A percentile compares a stretch with the other conserved stretches of the same genome.
These are phyloP conservation scores for Drosophila bocqueti DNA, from an alignment of 1,140 invertebrate species.

Conservation along the genomic window DNA sequence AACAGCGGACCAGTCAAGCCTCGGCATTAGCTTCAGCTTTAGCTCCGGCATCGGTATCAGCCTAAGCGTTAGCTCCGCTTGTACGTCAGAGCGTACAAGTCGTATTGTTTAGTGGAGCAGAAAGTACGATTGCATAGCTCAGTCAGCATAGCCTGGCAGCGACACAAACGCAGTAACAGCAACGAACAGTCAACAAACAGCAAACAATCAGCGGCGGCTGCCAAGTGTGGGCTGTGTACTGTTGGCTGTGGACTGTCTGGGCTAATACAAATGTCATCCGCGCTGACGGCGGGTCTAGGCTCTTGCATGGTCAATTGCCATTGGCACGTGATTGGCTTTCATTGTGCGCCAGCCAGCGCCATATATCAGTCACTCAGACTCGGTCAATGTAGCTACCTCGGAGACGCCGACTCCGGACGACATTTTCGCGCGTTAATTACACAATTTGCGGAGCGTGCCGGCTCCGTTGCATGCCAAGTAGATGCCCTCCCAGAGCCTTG, in stretches of 20 bases:
- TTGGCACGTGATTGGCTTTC: constrained; percentile 77
- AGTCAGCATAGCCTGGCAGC: not conserved
- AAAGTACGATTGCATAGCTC: constrained; percentile 54
- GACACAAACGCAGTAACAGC: constrained; percentile 30
- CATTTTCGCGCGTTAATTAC: constrained; percentile 53
- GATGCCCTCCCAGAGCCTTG: constrained; percentile 56
- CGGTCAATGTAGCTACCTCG: constrained; percentile 36
- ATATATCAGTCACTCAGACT: constrained; percentile 55
- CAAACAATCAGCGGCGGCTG: constrained; percentile 38
- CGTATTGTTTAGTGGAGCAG: constrained; percentile 70
- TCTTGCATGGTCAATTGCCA: constrained; percentile 61
- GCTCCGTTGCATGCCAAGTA: constrained; percentile 55
- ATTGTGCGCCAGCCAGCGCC: constrained; percentile 34
- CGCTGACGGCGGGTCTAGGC: constrained; percentile 33
- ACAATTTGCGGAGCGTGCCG: constrained; percentile 48
- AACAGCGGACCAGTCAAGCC: constrained; percentile 44
- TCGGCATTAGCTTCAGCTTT: constrained; percentile 16
- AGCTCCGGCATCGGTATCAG: constrained; percentile 5
- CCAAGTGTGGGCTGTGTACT: constrained; percentile 26
- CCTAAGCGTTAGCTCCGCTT: constrained; percentile 8
- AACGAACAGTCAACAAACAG: constrained; percentile 15
- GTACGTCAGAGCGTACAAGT: constrained; percentile 31
- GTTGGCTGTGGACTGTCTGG: not conserved
- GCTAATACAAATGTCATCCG: constrained; percentile 73
- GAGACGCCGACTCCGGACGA: constrained; percentile 13